Percentiles rank a stretch among this genome's conserved stretches.
phyloP scores from a whole-genome alignment of 2,113 vertebrate genomes.

The Daubentonia madagascariensis region DNA sequence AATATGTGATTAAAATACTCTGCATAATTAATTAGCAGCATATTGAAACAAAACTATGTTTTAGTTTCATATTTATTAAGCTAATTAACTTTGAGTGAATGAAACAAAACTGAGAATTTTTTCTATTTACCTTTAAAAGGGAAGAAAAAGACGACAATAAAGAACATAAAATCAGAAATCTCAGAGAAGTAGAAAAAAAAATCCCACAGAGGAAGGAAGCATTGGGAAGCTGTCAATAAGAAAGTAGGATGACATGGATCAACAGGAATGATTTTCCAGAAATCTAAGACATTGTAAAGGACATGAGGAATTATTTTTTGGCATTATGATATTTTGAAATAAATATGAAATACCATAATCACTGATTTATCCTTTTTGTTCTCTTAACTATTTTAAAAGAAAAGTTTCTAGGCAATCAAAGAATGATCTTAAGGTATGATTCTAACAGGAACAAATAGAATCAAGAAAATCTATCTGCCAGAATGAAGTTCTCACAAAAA shows the following conservation, averaged over 20 bases:
- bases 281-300: background rate
- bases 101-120: background rate
- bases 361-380: background rate
- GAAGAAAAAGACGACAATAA: background rate
- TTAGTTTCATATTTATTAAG: background rate
- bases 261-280: background rate
- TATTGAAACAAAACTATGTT: background rate
- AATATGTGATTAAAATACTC: background rate
- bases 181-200: background rate
- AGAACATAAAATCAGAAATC: background rate
- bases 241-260: too few relatives aligned
- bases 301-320: background rate
- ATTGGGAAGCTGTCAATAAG: background rate
- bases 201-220: too few relatives aligned
- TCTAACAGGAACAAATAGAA: background rate
- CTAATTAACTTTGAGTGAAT: background rate
- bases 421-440: background rate
- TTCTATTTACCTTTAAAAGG: background rate
- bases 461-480: background rate
- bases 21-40: background rate
- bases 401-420: background rate
- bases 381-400: background rate
- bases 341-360: background rate
- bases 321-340: background rate
- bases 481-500: background rate